phyloP scores from a whole-genome alignment of 2,888 invertebrate genomes.

The Brenthis hecate region DNA sequence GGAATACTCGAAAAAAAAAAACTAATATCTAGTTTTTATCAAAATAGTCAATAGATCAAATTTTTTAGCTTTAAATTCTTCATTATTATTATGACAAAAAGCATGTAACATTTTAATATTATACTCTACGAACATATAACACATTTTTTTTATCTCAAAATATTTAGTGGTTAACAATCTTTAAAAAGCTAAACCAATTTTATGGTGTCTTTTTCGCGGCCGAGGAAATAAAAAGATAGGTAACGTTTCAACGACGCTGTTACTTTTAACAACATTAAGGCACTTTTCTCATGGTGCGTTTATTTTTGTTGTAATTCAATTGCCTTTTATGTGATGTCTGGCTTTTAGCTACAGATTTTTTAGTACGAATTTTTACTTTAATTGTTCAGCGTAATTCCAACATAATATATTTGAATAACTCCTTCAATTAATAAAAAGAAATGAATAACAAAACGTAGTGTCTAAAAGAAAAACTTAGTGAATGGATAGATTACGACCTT shows the following conservation, averaged over 20 bases:
- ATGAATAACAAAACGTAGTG: too few relatives aligned
- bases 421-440: too few relatives aligned
- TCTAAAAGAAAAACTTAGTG: too few relatives aligned
- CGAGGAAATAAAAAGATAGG: constrained; percentile 46
- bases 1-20: too few relatives aligned
- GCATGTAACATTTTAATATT: too few relatives aligned
- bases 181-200: constrained; percentile 39
- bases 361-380: too few relatives aligned
- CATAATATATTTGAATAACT: neutral
- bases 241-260: constrained; percentile 37
- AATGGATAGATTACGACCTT: too few relatives aligned
- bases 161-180: constrained; percentile 9
- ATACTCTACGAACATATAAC: neutral
- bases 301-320: constrained; percentile 9
- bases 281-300: constrained; percentile 15
- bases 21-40: too few relatives aligned
- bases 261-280: constrained; percentile 35
- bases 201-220: constrained; percentile 44
- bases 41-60: too few relatives aligned
- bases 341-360: neutral
- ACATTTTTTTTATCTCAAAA: neutral
- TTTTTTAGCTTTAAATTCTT: too few relatives aligned
- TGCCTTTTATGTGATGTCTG: neutral
- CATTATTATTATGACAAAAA: too few relatives aligned
- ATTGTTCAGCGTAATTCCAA: neutral